These are phyloP conservation scores for Chymomyza caudatula DNA, from an alignment of 2,888 invertebrate genomes.

Conservation along the genomic window DNA sequence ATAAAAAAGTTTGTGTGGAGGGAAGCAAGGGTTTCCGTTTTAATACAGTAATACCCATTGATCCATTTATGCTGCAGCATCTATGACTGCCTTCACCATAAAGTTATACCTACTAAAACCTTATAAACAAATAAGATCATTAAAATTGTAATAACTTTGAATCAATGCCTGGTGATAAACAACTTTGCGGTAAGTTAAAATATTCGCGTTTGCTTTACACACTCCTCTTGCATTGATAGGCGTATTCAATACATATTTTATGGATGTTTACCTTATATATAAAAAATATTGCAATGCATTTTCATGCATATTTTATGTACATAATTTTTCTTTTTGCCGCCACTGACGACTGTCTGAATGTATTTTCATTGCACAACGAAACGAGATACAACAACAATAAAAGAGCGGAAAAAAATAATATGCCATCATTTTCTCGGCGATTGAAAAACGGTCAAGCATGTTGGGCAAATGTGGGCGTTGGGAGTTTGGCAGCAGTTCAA, in stretches of 20 bases:
- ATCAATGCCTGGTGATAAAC: neutral
- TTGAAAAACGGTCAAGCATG: conserved; percentile 23
- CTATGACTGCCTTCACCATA: too few species aligned
- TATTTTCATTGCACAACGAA: conserved; percentile 39
- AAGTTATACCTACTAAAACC: too few species aligned
- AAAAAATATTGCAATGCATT: conserved; percentile 23
- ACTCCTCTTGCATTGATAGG: neutral
- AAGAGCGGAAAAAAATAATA: conserved; percentile 36
- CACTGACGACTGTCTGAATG: conserved; percentile 33
- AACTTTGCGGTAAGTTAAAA: neutral
- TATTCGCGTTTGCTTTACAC: neutral
- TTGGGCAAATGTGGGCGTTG: neutral
- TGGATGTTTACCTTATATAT: neutral
- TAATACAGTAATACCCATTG: too few species aligned
- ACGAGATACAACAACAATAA: neutral
- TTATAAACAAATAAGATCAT: neutral
- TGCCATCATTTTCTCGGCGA: conserved; percentile 38
- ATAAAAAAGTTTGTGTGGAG: too few species aligned
- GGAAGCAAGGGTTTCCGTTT: too few species aligned
- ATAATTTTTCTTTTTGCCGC: conserved; percentile 2
- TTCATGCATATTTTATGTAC: conserved; percentile 46
- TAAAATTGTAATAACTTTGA: neutral
- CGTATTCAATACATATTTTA: neutral
- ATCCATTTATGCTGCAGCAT: too few species aligned
- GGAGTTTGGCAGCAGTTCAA: conserved; percentile 11